Evolutionary conservation across 1,140 invertebrate genomes (phyloP).

Genomic region (Drosophila teissieri): DNA sequence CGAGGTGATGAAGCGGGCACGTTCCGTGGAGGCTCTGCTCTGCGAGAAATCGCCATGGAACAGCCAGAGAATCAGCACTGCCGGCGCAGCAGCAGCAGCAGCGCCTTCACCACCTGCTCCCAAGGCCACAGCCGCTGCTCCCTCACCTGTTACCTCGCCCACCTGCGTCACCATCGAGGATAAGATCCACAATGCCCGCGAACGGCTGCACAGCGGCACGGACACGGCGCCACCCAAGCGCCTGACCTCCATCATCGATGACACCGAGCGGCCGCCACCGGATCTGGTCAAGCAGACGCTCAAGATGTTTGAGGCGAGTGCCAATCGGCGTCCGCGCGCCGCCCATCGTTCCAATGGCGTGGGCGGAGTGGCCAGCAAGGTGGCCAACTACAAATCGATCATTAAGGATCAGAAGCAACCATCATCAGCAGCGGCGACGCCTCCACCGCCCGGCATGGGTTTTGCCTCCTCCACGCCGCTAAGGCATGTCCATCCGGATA

Average conservation of each 20-base stretch:
- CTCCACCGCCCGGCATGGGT: constrained; percentile 7
- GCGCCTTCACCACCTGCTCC: constrained; percentile 49
- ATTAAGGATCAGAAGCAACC: constrained; percentile 85
- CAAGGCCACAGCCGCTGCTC: background rate
- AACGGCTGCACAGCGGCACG: constrained; percentile 75
- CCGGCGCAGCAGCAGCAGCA: background rate
- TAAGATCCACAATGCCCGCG: constrained; percentile 80
- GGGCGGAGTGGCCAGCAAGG: constrained; percentile 88
- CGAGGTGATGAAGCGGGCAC: constrained; percentile 89
- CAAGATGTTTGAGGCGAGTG: constrained; percentile 91
- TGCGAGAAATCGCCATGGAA: constrained; percentile 85
- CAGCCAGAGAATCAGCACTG: constrained; percentile 44
- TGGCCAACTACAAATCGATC: constrained; percentile 88
- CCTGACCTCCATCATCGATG: constrained; percentile 89
- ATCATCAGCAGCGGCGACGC: constrained; percentile 30
- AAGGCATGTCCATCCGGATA: constrained; percentile 50
- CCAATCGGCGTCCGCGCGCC: constrained; percentile 85
- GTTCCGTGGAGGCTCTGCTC: constrained; percentile 92
- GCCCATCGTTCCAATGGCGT: constrained; percentile 85
- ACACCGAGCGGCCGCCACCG: constrained; percentile 92
- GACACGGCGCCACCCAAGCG: constrained; percentile 86
- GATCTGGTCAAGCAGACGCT: constrained; percentile 94
- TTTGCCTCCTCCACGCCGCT: constrained; percentile 64
- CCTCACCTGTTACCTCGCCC: constrained; percentile 33
- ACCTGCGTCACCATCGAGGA: constrained; percentile 80